Evolutionary conservation across 1,140 invertebrate species (phyloP).

Genomic region (Magallana ariakensis): DNA sequence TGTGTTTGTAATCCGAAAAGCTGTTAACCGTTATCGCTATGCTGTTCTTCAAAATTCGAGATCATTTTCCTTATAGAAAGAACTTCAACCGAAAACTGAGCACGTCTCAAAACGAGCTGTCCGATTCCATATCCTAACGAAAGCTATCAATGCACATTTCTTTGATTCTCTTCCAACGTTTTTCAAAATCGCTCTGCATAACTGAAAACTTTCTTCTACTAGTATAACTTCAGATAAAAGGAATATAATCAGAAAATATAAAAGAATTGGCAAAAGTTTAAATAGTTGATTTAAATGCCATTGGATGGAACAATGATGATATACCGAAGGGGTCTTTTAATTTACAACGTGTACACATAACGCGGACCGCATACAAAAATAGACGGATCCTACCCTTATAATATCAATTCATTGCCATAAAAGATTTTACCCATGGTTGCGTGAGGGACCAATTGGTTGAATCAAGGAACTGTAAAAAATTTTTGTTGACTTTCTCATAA

Average conservation of each 20-base stretch:
- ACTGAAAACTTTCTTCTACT: not conserved
- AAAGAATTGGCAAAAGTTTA: conserved; percentile 1
- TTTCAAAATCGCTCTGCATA: not conserved
- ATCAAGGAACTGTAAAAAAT: not conserved
- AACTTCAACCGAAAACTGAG: no score
- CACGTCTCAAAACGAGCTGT: not conserved
- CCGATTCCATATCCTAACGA: not conserved
- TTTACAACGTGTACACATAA: not conserved
- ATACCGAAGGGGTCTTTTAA: conserved; percentile 5
- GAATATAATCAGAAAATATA: not conserved
- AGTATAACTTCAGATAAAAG: not conserved
- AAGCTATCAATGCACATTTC: not conserved
- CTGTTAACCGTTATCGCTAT: not conserved
- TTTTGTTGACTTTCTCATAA: conserved; percentile 6
- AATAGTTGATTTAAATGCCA: conserved; percentile 16
- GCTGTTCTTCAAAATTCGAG: not conserved
- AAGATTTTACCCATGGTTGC: not conserved
- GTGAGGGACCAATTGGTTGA: not conserved
- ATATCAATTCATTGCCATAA: not conserved
- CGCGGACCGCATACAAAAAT: not conserved
- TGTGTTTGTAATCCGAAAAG: not conserved
- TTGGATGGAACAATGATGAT: not conserved
- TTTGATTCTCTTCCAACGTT: not conserved
- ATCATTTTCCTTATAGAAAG: no score
- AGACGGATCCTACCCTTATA: not conserved